phyloP scores from a whole-genome alignment of 2,797 vertebrate species.

The Sebastolobus altivelis region DNA sequence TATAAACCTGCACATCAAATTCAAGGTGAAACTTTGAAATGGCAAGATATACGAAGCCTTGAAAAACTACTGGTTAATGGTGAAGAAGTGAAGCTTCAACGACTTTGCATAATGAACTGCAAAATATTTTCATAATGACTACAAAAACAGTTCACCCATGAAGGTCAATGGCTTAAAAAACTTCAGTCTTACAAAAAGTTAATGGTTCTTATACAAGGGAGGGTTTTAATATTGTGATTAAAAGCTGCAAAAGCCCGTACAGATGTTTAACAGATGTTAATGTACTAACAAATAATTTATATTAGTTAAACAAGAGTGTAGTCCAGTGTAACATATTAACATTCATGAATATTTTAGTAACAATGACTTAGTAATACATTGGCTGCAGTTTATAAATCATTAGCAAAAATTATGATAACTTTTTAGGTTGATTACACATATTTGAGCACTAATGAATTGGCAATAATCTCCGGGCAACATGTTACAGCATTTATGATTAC shows the following conservation, averaged over 20 bases:
- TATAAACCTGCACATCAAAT: not conserved
- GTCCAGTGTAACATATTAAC: conserved; percentile 5
- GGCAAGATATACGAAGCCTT: not conserved
- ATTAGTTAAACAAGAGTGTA: conserved; percentile 9
- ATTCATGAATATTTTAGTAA: conserved; percentile 15
- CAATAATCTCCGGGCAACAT: not conserved
- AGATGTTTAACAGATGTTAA: conserved; percentile 1
- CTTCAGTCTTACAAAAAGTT: not conserved
- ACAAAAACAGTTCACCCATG: not conserved
- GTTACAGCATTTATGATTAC: not conserved
- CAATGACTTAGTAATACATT: not conserved
- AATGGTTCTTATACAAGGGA: not conserved
- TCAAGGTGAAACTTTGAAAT: not conserved
- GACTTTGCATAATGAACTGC: not conserved
- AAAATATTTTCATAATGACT: not conserved
- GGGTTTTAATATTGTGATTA: not conserved
- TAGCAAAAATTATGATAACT: not conserved
- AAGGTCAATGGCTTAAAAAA: not conserved
- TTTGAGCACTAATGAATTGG: not conserved
- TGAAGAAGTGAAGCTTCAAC: not conserved
- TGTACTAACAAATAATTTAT: conserved; percentile 9
- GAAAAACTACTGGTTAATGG: not conserved
- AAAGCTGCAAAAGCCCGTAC: conserved; percentile 1
- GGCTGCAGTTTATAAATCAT: not conserved
- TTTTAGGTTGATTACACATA: not conserved